phyloP scores from a whole-genome alignment of 2,797 vertebrate genomes.

The Molossus molossus region DNA sequence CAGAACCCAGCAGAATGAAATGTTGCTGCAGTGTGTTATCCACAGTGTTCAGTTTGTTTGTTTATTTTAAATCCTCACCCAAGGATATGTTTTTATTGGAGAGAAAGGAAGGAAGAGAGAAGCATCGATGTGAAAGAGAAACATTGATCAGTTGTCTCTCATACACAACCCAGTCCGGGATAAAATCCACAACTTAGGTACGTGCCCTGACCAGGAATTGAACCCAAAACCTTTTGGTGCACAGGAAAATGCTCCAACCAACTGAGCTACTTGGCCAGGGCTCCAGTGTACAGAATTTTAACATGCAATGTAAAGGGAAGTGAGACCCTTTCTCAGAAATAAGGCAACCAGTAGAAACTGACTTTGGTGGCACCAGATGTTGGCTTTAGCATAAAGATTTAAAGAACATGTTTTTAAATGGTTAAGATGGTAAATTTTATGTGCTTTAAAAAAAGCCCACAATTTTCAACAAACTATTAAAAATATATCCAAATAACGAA shows the following conservation, averaged over 20 bases:
- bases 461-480: not conserved
- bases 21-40: not conserved
- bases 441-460: not conserved
- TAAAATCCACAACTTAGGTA: no score
- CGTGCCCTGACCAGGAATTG: not conserved
- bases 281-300: not conserved
- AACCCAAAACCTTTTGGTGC: not conserved
- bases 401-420: not conserved
- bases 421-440: not conserved
- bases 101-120: no score
- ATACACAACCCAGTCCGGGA: not conserved
- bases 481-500: not conserved
- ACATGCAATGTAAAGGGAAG: not conserved
- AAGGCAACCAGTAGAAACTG: not conserved
- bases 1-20: not conserved
- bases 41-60: not conserved
- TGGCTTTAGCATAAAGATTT: not conserved
- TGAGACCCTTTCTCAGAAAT: not conserved
- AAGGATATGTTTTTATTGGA: no score
- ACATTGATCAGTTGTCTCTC: not conserved
- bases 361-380: not conserved
- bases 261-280: not conserved
- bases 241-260: no score
- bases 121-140: not conserved
- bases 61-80: not conserved